Evolutionary conservation across 2,797 vertebrate genomes (phyloP).

Genomic region (Lithobates sylvaticus): DNA sequence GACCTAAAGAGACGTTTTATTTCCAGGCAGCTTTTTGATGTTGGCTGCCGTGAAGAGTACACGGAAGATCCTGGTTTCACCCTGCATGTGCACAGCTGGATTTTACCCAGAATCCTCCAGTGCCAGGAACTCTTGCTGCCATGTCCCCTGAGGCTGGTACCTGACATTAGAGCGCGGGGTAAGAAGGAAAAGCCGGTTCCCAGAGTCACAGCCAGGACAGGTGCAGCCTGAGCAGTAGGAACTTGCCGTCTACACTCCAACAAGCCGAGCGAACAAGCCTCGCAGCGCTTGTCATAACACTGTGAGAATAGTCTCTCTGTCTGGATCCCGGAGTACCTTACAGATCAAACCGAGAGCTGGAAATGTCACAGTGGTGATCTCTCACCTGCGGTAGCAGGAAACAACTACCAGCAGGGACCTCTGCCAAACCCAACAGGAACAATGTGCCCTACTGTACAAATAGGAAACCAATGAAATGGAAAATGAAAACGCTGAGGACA

Average conservation of each 20-base stretch:
- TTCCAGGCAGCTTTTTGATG: too few species aligned
- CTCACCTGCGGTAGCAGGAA: too few species aligned
- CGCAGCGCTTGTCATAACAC: constrained; percentile 8
- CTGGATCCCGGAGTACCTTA: neutral
- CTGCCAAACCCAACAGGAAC: too few species aligned
- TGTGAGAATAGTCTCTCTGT: constrained; percentile 31
- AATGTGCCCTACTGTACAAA: too few species aligned
- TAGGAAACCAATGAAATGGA: too few species aligned
- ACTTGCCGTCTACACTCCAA: constrained; percentile 68
- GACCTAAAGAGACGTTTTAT: too few species aligned
- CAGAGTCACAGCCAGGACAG: constrained; percentile 61
- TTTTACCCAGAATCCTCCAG: constrained; percentile 23
- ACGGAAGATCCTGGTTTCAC: neutral
- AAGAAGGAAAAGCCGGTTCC: neutral
- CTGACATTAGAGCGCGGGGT: constrained; percentile 17
- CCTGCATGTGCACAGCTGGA: neutral
- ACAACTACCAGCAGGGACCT: too few species aligned
- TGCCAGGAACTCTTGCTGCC: constrained; percentile 25
- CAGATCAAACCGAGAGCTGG: neutral
- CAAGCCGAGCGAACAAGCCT: constrained; percentile 56
- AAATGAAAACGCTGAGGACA: too few species aligned
- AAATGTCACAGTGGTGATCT: too few species aligned
- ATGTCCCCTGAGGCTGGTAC: constrained; percentile 10
- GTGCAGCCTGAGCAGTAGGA: constrained; percentile 70
- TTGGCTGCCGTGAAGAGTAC: neutral